These are phyloP conservation scores for Aphelenchoides avenae DNA, from an alignment of 1,140 invertebrate species.

Conservation along the genomic window DNA sequence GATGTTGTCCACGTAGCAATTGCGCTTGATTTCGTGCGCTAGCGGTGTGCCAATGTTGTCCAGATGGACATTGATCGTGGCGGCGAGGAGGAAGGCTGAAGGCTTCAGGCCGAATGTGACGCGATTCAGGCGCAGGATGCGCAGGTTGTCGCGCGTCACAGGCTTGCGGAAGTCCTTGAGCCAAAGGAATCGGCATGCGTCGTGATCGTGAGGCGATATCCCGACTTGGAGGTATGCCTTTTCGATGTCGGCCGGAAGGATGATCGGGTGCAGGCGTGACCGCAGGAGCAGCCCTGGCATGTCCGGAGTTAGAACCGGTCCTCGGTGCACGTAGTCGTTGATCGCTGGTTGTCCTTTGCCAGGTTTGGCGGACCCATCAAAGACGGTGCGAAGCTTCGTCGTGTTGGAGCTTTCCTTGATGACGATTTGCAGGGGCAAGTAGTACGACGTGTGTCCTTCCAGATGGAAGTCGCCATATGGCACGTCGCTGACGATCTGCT, in stretches of 20 bases:
- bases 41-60: constrained; percentile 6
- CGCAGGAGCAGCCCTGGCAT: constrained; percentile 14
- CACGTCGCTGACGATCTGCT: too few relatives aligned
- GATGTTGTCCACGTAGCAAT: constrained; percentile 31
- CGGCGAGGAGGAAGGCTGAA: constrained; percentile 30
- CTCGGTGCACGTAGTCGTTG: constrained; percentile 26
- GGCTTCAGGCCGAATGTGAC: constrained; percentile 34
- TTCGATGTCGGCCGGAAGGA: constrained; percentile 4
- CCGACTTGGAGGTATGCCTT: constrained; percentile 16
- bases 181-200: constrained; percentile 18
- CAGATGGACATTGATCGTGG: constrained; percentile 27
- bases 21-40: constrained; percentile 7
- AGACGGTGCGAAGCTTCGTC: constrained; percentile 24
- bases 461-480: too few relatives aligned
- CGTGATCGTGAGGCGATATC: background rate
- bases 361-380: constrained; percentile 23
- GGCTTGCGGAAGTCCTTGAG: constrained; percentile 1
- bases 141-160: constrained; percentile 13
- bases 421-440: constrained; percentile 19
- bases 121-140: constrained; percentile 15
- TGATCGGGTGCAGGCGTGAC: constrained; percentile 2
- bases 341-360: background rate
- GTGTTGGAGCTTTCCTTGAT: constrained; percentile 11
- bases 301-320: constrained; percentile 25
- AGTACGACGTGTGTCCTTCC: too few relatives aligned